These are phyloP conservation scores for Anthrax anthrax DNA, from an alignment of 2,888 invertebrate species.

Conservation along the genomic window DNA sequence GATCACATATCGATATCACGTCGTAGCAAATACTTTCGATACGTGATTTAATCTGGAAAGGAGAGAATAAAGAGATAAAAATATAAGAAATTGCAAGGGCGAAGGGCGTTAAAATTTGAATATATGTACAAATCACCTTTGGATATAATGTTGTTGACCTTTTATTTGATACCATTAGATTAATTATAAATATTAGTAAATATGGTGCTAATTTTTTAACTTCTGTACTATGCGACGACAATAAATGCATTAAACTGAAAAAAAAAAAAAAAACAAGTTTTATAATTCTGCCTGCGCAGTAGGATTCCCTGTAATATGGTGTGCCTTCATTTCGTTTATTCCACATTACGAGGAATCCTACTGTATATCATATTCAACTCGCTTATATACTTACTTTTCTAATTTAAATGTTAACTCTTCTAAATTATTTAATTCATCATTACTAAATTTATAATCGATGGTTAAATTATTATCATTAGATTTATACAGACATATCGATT, in stretches of 20 bases:
- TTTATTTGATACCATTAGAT: constrained; percentile 27
- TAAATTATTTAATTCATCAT: constrained; percentile 24
- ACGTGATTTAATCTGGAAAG: constrained; percentile 28
- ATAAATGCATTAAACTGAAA: constrained; percentile 20
- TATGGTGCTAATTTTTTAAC: constrained; percentile 31
- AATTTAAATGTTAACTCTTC: constrained; percentile 25
- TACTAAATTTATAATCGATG: constrained; percentile 20
- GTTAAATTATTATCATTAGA: constrained; percentile 24
- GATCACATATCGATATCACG: constrained; percentile 28
- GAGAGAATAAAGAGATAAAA: constrained; percentile 1
- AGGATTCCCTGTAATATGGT: too few species aligned
- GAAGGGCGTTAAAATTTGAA: too few species aligned
- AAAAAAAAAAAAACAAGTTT: background rate
- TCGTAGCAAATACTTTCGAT: constrained; percentile 29
- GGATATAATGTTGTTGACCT: constrained; percentile 30
- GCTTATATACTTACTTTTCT: constrained; percentile 15
- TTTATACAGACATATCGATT: constrained; percentile 29
- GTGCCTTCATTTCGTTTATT: too few species aligned
- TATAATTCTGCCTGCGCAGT: too few species aligned
- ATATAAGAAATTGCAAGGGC: background rate
- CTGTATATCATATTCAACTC: too few species aligned
- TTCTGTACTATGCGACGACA: constrained; percentile 21
- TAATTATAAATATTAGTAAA: constrained; percentile 25
- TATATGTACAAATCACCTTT: constrained; percentile 24
- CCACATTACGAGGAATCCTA: too few species aligned